phyloP scores from a whole-genome alignment of 2,797 vertebrate species.

The Clarias pachynema region DNA sequence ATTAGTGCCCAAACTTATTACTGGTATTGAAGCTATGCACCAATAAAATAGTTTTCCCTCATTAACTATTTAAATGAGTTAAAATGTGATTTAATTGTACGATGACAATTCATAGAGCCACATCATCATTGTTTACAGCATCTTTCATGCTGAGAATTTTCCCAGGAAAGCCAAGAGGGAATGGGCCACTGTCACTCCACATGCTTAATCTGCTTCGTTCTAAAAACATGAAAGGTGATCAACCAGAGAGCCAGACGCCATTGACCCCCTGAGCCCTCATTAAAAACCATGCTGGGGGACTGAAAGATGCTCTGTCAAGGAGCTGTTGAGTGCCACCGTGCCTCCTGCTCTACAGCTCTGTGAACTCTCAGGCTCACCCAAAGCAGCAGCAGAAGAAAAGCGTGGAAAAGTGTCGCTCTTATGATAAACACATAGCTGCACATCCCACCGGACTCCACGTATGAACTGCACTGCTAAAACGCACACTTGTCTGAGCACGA shows the following conservation, averaged over 20 bases:
- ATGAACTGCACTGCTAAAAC: slow-evolving; percentile 75
- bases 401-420: slow-evolving; percentile 72
- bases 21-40: background rate
- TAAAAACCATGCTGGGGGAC: slow-evolving; percentile 49
- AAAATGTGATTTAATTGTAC: background rate
- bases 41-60: background rate
- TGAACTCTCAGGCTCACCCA: slow-evolving; percentile 71
- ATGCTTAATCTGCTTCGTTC: slow-evolving; percentile 22
- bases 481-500: slow-evolving; percentile 73
- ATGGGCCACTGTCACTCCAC: slow-evolving; percentile 43
- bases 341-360: slow-evolving; percentile 59
- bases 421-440: slow-evolving; percentile 81
- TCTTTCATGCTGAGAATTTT: slow-evolving; percentile 11
- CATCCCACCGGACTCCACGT: slow-evolving; percentile 78
- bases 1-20: too few relatives aligned
- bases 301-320: slow-evolving; percentile 47
- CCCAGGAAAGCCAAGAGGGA: slow-evolving; percentile 11
- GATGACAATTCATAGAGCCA: background rate
- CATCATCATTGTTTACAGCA: slow-evolving; percentile 1
- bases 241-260: slow-evolving; percentile 32
- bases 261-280: slow-evolving; percentile 58
- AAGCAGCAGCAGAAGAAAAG: slow-evolving; percentile 66
- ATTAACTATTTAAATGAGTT: background rate
- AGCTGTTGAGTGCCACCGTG: slow-evolving; percentile 18
- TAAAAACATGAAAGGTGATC: slow-evolving; percentile 34